Evolutionary conservation across 2,797 vertebrate genomes (phyloP).

Genomic region (Decapterus maruadsi): DNA sequence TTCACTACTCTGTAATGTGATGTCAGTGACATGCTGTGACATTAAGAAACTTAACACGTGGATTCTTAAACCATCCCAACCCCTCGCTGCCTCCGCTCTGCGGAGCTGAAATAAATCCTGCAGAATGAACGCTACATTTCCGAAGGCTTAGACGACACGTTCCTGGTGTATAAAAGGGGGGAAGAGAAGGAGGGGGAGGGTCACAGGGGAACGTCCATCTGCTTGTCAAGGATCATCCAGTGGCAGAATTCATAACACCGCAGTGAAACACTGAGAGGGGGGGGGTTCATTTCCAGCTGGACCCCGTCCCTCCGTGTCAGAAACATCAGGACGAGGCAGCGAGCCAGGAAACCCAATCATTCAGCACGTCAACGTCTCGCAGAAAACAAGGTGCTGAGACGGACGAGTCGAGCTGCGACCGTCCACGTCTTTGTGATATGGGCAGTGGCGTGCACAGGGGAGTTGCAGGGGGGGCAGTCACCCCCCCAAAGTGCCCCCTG

Average conservation of each 20-base stretch:
- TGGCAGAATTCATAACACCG: slow-evolving; percentile 46
- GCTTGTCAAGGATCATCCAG: slow-evolving; percentile 42
- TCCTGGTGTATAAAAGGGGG: neutral
- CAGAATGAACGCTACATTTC: slow-evolving; percentile 43
- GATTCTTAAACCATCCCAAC: slow-evolving; percentile 1
- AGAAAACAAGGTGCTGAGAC: slow-evolving; percentile 17
- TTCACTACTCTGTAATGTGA: neutral
- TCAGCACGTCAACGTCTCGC: slow-evolving; percentile 10
- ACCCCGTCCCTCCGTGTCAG: neutral
- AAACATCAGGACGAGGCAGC: slow-evolving; percentile 23
- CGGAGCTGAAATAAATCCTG: slow-evolving; percentile 54
- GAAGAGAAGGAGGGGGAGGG: neutral
- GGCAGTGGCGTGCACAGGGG: no score
- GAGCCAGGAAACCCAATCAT: neutral
- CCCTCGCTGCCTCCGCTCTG: slow-evolving; percentile 15
- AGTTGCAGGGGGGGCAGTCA: no score
- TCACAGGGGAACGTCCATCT: slow-evolving; percentile 9
- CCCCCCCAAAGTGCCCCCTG: no score
- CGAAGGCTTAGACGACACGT: slow-evolving; percentile 40
- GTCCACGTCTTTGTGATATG: no score
- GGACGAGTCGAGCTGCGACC: no score
- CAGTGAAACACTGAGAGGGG: slow-evolving; percentile 31
- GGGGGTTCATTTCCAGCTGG: slow-evolving; percentile 27
- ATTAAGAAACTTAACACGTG: slow-evolving; percentile 26
- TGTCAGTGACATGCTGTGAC: neutral